phyloP scores from a whole-genome alignment of 1,140 invertebrate genomes.

The Frieseomelitta varia region DNA sequence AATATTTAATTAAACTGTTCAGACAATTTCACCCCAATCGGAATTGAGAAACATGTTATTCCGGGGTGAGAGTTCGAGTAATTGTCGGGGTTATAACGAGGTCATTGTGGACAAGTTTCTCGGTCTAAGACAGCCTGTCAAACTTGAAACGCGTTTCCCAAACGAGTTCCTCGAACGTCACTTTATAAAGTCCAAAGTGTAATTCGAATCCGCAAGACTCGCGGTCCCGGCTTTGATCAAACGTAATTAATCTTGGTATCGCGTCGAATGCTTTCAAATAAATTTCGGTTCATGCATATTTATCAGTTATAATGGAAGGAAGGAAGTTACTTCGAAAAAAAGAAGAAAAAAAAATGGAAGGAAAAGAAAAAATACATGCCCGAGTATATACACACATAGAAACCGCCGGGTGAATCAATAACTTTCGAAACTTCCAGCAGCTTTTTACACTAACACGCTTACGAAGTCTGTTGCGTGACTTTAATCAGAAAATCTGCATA shows the following conservation, averaged over 20 bases:
- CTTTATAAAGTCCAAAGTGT: slow-evolving; percentile 22
- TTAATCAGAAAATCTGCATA: slow-evolving; percentile 36
- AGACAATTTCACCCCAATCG: not conserved
- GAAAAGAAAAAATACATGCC: no score
- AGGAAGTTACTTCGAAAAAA: no score
- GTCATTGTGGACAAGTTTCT: slow-evolving; percentile 59
- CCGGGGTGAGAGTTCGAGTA: slow-evolving; percentile 41
- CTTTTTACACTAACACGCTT: not conserved
- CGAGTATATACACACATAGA: not conserved
- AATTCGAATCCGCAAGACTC: slow-evolving; percentile 28
- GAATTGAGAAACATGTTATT: slow-evolving; percentile 51
- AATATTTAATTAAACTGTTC: not conserved
- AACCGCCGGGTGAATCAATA: not conserved
- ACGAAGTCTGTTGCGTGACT: slow-evolving; percentile 8
- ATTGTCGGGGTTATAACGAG: slow-evolving; percentile 49
- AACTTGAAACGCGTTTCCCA: slow-evolving; percentile 49
- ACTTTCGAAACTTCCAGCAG: not conserved
- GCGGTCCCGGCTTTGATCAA: not conserved
- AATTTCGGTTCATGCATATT: not conserved
- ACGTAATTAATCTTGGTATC: not conserved
- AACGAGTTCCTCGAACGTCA: slow-evolving; percentile 60
- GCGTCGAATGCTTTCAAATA: not conserved
- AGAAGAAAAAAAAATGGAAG: no score
- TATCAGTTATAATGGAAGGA: not conserved
- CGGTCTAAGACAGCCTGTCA: slow-evolving; percentile 46